phyloP scores from a whole-genome alignment of 2,113 vertebrate species.

The Cariama cristata region DNA sequence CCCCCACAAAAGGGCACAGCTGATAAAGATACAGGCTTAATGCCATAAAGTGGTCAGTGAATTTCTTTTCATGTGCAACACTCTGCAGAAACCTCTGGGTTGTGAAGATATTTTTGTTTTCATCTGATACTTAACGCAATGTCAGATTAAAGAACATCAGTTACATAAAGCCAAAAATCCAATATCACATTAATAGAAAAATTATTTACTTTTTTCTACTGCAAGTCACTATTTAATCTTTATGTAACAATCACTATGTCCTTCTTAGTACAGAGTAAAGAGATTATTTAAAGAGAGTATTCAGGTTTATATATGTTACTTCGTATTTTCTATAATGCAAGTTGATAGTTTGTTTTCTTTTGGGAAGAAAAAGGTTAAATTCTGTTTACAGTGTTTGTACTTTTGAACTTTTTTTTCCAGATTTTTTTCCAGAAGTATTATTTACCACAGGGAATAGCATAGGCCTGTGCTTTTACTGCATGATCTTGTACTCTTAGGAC shows the following conservation, averaged over 20 bases:
- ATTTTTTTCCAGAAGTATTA: neutral
- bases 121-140: neutral
- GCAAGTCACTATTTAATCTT: neutral
- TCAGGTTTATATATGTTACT: neutral
- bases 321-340: neutral
- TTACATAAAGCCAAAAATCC: neutral
- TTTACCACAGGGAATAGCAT: neutral
- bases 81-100: neutral
- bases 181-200: neutral
- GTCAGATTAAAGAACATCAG: neutral
- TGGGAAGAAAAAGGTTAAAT: neutral
- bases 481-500: neutral
- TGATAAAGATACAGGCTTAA: neutral
- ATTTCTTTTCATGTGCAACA: neutral
- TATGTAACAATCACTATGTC: neutral
- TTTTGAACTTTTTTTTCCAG: neutral
- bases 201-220: neutral
- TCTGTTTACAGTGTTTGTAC: neutral
- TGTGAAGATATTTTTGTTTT: neutral
- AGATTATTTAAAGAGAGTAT: neutral
- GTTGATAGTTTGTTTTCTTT: neutral
- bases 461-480: neutral
- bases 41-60: neutral
- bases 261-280: neutral
- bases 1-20: neutral